These are phyloP conservation scores for Macrostomum lignano DNA, from an alignment of 1,140 invertebrate genomes.

Conservation along the genomic window DNA sequence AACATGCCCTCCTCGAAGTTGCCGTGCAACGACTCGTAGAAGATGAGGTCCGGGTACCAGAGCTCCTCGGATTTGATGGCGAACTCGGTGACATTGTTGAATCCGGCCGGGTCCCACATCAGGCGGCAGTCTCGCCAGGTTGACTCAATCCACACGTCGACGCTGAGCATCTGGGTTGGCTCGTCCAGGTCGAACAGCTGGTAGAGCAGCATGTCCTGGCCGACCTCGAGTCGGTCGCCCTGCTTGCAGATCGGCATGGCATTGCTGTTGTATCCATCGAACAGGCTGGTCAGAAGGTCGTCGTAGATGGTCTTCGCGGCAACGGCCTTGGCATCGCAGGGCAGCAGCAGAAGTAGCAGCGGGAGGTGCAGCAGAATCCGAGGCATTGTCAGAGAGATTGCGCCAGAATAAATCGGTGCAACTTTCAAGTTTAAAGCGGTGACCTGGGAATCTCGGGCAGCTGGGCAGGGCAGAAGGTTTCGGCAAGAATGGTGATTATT, in stretches of 20 bases:
- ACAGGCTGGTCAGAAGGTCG: background rate
- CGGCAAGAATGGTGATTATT: too few species aligned
- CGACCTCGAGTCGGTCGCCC: background rate
- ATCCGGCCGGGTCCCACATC: constrained; percentile 77
- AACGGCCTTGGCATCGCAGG: too few species aligned
- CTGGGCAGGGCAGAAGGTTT: too few species aligned
- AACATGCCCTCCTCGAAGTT: constrained; percentile 3
- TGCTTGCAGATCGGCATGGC: background rate
- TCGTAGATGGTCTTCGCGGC: too few species aligned
- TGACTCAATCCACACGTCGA: constrained; percentile 30
- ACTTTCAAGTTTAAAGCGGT: too few species aligned
- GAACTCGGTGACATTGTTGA: constrained; percentile 76
- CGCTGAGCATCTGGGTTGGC: background rate
- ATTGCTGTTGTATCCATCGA: background rate
- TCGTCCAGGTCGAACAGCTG: constrained; percentile 2
- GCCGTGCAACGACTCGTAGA: background rate
- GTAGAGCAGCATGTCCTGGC: background rate
- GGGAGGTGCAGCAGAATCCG: too few species aligned
- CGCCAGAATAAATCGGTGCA: too few species aligned
- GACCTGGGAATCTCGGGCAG: too few species aligned
- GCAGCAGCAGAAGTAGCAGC: too few species aligned
- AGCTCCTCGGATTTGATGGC: constrained; percentile 48
- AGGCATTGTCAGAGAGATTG: too few species aligned
- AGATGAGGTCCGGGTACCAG: background rate
- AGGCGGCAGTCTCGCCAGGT: constrained; percentile 96